These are phyloP conservation scores for Gymnothorax javanicus DNA, from an alignment of 2,797 vertebrate genomes.

Conservation along the genomic window DNA sequence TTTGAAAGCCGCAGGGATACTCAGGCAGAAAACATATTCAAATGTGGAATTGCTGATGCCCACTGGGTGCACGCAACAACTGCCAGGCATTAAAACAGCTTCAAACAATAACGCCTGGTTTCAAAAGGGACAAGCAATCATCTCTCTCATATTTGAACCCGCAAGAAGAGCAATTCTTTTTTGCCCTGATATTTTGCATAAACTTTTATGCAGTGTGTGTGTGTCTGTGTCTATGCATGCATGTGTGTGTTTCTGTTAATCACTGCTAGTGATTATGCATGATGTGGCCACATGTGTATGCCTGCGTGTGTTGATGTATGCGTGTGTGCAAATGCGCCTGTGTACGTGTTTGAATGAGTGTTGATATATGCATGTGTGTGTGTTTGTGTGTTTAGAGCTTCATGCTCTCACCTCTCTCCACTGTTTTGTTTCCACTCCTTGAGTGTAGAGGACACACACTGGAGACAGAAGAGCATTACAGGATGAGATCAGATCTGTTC, in stretches of 20 bases:
- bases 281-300: constrained; percentile 14
- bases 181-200: neutral
- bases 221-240: constrained; percentile 15
- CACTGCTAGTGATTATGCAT: neutral
- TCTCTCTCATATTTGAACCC: neutral
- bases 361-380: neutral
- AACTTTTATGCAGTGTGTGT: neutral
- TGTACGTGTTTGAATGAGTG: too few relatives aligned
- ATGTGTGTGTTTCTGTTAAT: constrained; percentile 1
- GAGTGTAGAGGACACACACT: constrained; percentile 95
- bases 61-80: neutral
- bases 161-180: neutral
- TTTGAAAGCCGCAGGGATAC: neutral
- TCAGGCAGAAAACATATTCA: neutral
- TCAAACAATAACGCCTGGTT: neutral
- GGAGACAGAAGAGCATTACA: neutral
- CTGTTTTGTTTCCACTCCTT: constrained; percentile 90
- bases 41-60: neutral
- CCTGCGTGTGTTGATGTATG: neutral
- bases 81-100: neutral
- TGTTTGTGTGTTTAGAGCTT: neutral
- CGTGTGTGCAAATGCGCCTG: too few relatives aligned
- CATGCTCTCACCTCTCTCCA: constrained; percentile 88
- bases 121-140: neutral
- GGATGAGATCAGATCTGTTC: neutral